Evolutionary conservation across 2,888 invertebrate species (phyloP).

Genomic region (Brenthis ino): DNA sequence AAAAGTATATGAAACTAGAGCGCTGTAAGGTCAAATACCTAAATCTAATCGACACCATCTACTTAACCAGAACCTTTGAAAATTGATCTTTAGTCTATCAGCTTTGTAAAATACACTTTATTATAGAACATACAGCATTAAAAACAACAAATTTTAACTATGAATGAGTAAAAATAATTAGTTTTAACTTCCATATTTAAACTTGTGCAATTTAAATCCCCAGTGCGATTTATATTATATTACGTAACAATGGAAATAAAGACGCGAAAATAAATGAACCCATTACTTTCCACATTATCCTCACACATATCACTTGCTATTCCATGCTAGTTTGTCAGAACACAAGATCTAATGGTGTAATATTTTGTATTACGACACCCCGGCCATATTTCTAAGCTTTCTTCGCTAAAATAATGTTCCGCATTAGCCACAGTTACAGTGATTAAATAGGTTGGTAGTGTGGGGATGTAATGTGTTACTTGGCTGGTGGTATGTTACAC

Average conservation of each 20-base stretch:
- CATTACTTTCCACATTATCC: conserved; percentile 14
- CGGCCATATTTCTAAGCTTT: conserved; percentile 68
- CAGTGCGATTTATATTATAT: too few relatives aligned
- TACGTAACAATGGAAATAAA: neutral
- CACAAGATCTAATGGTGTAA: conserved; percentile 47
- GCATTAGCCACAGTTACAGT: conserved; percentile 78
- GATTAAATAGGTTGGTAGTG: conserved; percentile 72
- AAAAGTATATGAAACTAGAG: too few relatives aligned
- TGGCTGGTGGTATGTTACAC: conserved; percentile 34
- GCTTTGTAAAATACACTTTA: too few relatives aligned
- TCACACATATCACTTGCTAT: conserved; percentile 27
- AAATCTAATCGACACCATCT: too few relatives aligned
- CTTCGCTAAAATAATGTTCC: conserved; percentile 73
- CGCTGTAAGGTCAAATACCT: too few relatives aligned
- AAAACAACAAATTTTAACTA: too few relatives aligned
- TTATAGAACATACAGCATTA: too few relatives aligned
- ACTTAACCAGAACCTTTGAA: too few relatives aligned
- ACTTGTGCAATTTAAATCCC: too few relatives aligned
- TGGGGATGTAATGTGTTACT: conserved; percentile 63
- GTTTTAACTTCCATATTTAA: too few relatives aligned
- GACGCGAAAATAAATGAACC: neutral
- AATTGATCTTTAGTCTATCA: too few relatives aligned
- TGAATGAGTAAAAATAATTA: too few relatives aligned
- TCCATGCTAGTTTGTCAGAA: conserved; percentile 38
- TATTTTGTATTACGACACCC: conserved; percentile 68